Evolutionary conservation across 1,140 invertebrate species (phyloP).

Genomic region (Trichonephila clavata): DNA sequence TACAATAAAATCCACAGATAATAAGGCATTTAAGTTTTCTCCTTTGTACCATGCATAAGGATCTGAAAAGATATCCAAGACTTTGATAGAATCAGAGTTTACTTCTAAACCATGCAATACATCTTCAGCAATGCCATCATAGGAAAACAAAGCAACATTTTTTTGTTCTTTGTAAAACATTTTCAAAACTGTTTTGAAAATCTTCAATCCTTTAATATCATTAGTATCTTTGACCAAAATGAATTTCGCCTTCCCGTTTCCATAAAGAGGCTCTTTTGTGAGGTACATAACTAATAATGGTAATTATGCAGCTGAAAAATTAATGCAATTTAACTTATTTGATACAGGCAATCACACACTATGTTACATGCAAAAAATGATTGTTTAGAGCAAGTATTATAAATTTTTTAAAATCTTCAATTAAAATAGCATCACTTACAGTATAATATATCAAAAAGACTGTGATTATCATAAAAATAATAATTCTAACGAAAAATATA

Average conservation of each 20-base stretch:
- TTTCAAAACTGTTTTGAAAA: slow-evolving; percentile 55
- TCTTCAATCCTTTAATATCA: slow-evolving; percentile 6
- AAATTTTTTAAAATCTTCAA: not conserved
- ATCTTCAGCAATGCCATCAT: slow-evolving; percentile 5
- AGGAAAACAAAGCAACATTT: not conserved
- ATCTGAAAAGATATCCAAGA: slow-evolving; percentile 31
- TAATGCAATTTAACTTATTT: not conserved
- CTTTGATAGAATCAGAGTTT: not conserved
- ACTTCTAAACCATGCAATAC: not conserved
- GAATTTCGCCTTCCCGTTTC: slow-evolving; percentile 65
- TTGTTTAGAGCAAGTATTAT: not conserved
- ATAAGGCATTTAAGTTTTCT: not conserved
- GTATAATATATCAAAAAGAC: not conserved
- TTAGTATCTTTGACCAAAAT: slow-evolving; percentile 29
- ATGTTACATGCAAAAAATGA: not conserved
- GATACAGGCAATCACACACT: not conserved
- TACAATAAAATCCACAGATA: not conserved
- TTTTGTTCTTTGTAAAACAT: slow-evolving; percentile 30
- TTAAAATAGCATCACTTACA: slow-evolving; percentile 28
- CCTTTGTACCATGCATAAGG: not conserved
- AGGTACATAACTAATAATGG: slow-evolving; percentile 42
- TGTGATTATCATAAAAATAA: slow-evolving; percentile 47
- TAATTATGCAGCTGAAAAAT: not conserved
- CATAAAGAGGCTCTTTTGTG: slow-evolving; percentile 19
- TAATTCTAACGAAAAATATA: slow-evolving; percentile 46